phyloP scores from a whole-genome alignment of 1,140 invertebrate species.

The Piezodorus guildinii region DNA sequence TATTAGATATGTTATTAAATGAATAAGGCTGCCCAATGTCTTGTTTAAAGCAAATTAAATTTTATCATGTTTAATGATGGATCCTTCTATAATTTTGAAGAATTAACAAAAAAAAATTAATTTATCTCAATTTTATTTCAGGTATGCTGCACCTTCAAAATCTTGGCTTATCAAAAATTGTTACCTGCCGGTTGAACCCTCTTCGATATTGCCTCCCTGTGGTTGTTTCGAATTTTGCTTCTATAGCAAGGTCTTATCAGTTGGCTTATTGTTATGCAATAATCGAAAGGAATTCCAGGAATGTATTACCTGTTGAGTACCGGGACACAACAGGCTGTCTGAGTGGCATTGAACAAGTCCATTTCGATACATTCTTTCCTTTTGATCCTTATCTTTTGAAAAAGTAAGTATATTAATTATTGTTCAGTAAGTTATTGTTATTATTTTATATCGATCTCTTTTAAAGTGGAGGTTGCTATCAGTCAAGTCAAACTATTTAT shows the following conservation, averaged over 20 bases:
- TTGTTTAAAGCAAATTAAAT: no score
- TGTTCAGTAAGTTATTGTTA: no score
- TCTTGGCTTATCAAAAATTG: slow-evolving; percentile 70
- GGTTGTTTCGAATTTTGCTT: slow-evolving; percentile 72
- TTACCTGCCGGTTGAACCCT: slow-evolving; percentile 76
- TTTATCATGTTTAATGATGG: no score
- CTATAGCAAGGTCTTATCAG: slow-evolving; percentile 73
- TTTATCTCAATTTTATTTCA: slow-evolving; percentile 40
- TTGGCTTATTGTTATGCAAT: slow-evolving; percentile 84
- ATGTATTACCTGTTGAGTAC: slow-evolving; percentile 33
- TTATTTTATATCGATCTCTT: no score
- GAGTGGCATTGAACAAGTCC: slow-evolving; percentile 35
- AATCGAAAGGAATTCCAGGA: slow-evolving; percentile 71
- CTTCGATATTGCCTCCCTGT: slow-evolving; percentile 61
- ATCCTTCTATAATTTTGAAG: no score
- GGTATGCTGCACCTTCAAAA: slow-evolving; percentile 64
- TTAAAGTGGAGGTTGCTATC: no score
- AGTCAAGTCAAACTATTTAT: no score
- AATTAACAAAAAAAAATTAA: no score
- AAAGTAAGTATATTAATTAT: slow-evolving; percentile 1
- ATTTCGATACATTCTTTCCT: slow-evolving; percentile 60
- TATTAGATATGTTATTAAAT: no score
- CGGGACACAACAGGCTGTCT: slow-evolving; percentile 35
- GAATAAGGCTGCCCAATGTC: no score
- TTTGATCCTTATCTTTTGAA: slow-evolving; percentile 56